These are phyloP conservation scores for Phasia obesa DNA, from an alignment of 2,888 invertebrate species.

Conservation along the genomic window DNA sequence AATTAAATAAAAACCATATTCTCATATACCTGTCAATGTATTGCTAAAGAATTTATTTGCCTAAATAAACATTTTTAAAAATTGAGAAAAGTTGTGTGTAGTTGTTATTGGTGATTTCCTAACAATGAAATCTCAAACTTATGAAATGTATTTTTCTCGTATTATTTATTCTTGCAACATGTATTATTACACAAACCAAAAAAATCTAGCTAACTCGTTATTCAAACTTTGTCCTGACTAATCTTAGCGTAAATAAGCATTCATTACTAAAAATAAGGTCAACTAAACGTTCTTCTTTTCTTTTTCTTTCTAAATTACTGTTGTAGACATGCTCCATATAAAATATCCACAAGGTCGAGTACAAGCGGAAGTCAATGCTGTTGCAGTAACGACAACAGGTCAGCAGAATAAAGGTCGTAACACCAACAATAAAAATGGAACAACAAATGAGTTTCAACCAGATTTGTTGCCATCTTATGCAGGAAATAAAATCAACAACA, in stretches of 20 bases:
- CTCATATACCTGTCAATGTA: not conserved
- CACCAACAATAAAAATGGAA: slow-evolving; percentile 50
- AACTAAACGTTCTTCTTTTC: not conserved
- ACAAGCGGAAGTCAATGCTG: slow-evolving; percentile 64
- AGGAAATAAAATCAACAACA: slow-evolving; percentile 68
- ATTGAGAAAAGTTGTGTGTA: not conserved
- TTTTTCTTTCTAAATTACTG: slow-evolving; percentile 4
- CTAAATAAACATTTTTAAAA: not conserved
- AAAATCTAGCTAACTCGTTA: too few species aligned
- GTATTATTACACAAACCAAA: too few species aligned
- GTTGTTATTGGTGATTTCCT: too few species aligned
- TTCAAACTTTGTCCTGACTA: too few species aligned
- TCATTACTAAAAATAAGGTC: not conserved
- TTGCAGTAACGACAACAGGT: slow-evolving; percentile 34
- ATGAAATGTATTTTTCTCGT: too few species aligned
- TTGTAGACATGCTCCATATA: slow-evolving; percentile 70
- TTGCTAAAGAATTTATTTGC: not conserved
- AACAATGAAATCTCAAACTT: not conserved
- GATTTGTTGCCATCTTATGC: slow-evolving; percentile 75
- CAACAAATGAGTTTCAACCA: slow-evolving; percentile 75
- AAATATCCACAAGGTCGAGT: slow-evolving; percentile 70
- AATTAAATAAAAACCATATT: not conserved
- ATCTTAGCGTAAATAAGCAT: too few species aligned
- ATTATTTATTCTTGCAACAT: too few species aligned
- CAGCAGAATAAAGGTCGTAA: slow-evolving; percentile 25